A percentile compares a stretch with the other conserved stretches of the same genome.
Evolutionary conservation across 2,113 vertebrate genomes (phyloP).

Genomic region (Syngnathus floridae): DNA sequence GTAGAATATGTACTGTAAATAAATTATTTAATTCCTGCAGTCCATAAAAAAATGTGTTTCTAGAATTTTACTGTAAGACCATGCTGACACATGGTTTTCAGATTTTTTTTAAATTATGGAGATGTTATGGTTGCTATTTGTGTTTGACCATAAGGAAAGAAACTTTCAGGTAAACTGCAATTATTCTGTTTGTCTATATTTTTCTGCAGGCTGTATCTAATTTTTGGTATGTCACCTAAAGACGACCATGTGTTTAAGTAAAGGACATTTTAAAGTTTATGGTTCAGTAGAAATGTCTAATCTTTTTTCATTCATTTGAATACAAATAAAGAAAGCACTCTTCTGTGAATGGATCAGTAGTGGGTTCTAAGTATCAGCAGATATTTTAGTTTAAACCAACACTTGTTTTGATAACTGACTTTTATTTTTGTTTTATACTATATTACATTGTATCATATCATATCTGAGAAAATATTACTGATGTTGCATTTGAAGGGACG

Average conservation of each 20-base stretch:
- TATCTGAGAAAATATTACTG: background rate
- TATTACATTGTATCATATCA: too few species aligned
- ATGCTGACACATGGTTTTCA: background rate
- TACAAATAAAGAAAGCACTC: background rate
- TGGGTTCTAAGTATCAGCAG: too few species aligned
- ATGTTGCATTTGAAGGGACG: background rate
- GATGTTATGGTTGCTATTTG: background rate
- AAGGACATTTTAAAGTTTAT: background rate
- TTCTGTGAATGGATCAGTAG: background rate
- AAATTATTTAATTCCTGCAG: background rate
- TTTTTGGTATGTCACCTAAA: background rate
- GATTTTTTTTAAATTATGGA: background rate
- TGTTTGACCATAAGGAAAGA: too few species aligned
- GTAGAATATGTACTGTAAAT: background rate
- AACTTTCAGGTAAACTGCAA: too few species aligned
- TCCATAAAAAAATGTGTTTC: background rate
- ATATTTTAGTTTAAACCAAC: too few species aligned
- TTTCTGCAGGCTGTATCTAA: too few species aligned
- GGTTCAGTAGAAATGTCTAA: background rate
- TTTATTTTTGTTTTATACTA: too few species aligned
- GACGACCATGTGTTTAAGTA: background rate
- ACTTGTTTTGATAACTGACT: too few species aligned
- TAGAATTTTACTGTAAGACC: background rate
- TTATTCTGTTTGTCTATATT: too few species aligned
- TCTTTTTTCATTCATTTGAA: background rate